Evolutionary conservation across 2,888 invertebrate species (phyloP).

Genomic region (Chouioia cunea): DNA sequence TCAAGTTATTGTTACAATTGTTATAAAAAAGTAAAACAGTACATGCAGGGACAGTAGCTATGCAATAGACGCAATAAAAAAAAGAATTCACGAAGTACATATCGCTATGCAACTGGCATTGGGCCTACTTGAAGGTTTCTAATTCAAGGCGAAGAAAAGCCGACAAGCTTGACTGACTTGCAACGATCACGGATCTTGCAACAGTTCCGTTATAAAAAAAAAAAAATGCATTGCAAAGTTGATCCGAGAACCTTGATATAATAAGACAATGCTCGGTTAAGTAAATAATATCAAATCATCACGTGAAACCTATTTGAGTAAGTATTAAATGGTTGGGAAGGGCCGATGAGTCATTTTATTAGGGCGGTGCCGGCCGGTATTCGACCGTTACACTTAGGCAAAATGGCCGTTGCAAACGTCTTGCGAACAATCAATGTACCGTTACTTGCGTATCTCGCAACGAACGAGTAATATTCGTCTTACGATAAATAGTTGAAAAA

Average conservation of each 20-base stretch:
- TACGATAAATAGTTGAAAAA: not conserved
- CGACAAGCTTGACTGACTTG: slow-evolving; percentile 18
- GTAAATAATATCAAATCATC: not conserved
- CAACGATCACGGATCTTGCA: not conserved
- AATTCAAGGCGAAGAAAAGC: slow-evolving; percentile 17
- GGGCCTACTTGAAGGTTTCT: slow-evolving; percentile 11
- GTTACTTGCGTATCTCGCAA: not conserved
- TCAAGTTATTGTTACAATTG: too few relatives aligned
- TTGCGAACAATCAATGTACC: slow-evolving; percentile 11
- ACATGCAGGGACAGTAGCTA: not conserved
- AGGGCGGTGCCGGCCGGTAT: slow-evolving; percentile 49
- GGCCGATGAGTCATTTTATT: slow-evolving; percentile 41
- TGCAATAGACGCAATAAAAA: not conserved
- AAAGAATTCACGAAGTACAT: not conserved
- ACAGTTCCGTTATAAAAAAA: not conserved
- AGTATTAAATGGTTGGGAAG: slow-evolving; percentile 17
- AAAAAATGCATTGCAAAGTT: not conserved
- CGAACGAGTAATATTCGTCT: not conserved
- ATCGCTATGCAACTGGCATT: slow-evolving; percentile 18
- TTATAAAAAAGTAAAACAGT: too few relatives aligned
- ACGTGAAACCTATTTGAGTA: not conserved
- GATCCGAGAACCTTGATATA: not conserved
- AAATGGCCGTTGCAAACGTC: slow-evolving; percentile 29
- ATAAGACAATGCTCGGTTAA: not conserved
- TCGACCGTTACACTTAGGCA: slow-evolving; percentile 37